Percentiles rank a stretch among this genome's conserved stretches.
phyloP scores from a whole-genome alignment of 2,113 vertebrate genomes.

The rat (Rattus norvegicus) region DNA sequence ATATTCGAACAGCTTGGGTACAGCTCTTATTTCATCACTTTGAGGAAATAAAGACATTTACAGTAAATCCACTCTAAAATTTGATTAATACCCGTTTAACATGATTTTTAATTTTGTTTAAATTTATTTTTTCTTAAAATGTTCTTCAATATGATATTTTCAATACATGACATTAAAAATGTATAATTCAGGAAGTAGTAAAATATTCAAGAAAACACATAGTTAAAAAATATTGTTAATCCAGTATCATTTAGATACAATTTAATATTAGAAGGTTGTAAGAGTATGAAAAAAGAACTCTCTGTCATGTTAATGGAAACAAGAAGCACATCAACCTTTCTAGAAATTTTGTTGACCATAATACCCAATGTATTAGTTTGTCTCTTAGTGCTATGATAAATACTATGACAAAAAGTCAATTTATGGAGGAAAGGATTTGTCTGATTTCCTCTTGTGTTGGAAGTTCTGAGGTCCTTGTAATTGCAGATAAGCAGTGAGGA shows the following conservation, averaged over 20 bases:
- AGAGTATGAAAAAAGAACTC: not conserved
- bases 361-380: too few species aligned
- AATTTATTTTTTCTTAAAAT: not conserved
- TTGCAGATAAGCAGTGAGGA: too few species aligned
- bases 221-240: not conserved
- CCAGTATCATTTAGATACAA: not conserved
- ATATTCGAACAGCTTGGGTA: too few species aligned
- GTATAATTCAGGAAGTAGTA: not conserved
- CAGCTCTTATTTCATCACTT: too few species aligned
- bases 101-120: not conserved
- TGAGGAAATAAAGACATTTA: too few species aligned
- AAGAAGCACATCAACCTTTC: not conserved
- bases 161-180: not conserved
- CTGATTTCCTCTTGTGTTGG: too few species aligned
- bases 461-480: too few species aligned
- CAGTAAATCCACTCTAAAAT: not conserved
- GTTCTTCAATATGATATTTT: constrained; percentile 14
- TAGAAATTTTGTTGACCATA: not conserved
- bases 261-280: not conserved
- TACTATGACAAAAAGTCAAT: too few species aligned
- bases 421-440: too few species aligned
- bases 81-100: not conserved
- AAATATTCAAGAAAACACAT: not conserved
- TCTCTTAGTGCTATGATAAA: too few species aligned
- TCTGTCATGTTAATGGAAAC: not conserved